These are phyloP conservation scores for Campoplex nolae DNA, from an alignment of 2,888 invertebrate species.

Conservation along the genomic window DNA sequence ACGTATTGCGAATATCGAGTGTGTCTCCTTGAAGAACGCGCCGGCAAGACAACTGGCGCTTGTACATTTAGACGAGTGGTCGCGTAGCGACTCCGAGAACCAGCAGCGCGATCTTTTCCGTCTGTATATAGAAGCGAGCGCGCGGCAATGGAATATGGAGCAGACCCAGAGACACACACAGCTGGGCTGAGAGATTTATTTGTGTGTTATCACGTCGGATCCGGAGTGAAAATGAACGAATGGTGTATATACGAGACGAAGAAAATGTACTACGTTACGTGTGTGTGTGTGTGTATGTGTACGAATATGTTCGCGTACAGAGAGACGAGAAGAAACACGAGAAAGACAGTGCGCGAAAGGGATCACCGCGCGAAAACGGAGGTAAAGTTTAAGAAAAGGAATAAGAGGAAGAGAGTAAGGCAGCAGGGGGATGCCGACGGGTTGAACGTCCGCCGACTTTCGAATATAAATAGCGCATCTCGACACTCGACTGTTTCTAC, in stretches of 20 bases:
- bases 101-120: constrained; percentile 37
- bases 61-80: constrained; percentile 45
- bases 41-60: constrained; percentile 37
- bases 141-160: constrained; percentile 68
- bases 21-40: constrained; percentile 15
- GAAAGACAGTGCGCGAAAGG: constrained; percentile 10
- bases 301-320: neutral
- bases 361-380: too few species aligned
- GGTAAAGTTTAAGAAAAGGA: neutral
- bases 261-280: constrained; percentile 2
- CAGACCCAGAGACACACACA: constrained; percentile 67
- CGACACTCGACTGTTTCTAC: constrained; percentile 72
- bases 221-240: constrained; percentile 72
- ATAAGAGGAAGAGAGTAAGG: constrained; percentile 33
- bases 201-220: constrained; percentile 75
- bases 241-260: constrained; percentile 39
- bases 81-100: constrained; percentile 36
- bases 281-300: neutral
- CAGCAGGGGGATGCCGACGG: constrained; percentile 72
- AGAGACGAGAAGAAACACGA: constrained; percentile 13
- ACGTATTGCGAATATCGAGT: neutral
- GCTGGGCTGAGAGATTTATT: constrained; percentile 77
- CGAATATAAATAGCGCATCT: constrained; percentile 76
- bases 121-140: constrained; percentile 15
- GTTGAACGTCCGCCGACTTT: constrained; percentile 75